Base-by-base conservation (phyloP, 2,888 invertebrate species). In the Synergus umbraculus region DNA sequence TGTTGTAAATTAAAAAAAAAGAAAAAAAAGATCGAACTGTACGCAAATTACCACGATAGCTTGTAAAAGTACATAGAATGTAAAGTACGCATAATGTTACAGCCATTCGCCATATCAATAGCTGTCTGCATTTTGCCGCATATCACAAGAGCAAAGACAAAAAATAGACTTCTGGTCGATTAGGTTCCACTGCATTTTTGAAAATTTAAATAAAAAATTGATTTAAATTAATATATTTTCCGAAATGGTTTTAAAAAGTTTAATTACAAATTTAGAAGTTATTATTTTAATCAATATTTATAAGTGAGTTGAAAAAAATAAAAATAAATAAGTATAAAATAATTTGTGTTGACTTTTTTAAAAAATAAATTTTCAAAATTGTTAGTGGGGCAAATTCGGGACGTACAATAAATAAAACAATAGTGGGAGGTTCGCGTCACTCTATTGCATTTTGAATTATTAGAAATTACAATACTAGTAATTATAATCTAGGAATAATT, bases 91-190 rank as follows among this genome's bases (percentile, higher is more conserved):
- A 60, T 66, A 58, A 79, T 15, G 67, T 79, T 84, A 83, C 86
- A 29, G 29, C 78, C 60, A 82, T 80, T 85, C 60, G 63, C 76
- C 83, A 83, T 84, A 86, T 84, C 85, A 80, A 83, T 83, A 83
- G 73, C 77, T 81, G 79, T 82, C 76, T 79, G 81, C 81, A 69
- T 69, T 46, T 44, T 46, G 46, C 46, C 29, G 79, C 83, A 83
- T 82, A 78, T 83, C 81, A 69, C 82, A 76, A 15, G 73, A 73
- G n/a, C 73, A 37, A 49, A 41, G 73, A 54, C 12, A 54, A 49
- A 49, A 69, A n/a, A 22, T 22, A 22, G 22, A 60, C 5, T 60
- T 60, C 22, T 44, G 44, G 67, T 44, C 44, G 18, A 66, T 7
- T 44, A 44, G 67, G 44, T 22, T 46, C 22, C 67, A 67, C 44